Conservation (phyloP, 2,888 invertebrate species). For the Calephelis perditalis region DNA sequence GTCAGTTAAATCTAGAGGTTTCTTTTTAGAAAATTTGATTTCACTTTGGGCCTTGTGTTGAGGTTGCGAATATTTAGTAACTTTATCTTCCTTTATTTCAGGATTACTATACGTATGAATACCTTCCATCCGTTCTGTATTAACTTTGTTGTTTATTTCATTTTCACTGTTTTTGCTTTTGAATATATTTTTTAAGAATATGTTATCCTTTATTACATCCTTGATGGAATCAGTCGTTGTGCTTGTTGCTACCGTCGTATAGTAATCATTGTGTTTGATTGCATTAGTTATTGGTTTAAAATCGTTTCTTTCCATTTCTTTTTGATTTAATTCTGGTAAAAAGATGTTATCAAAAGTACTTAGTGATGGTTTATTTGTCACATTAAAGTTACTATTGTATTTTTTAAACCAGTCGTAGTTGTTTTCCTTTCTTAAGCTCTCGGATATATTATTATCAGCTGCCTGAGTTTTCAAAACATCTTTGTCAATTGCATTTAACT, state of each 20-base stretch:
- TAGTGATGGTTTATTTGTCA: slow-evolving; percentile 7
- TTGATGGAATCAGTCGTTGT: slow-evolving; percentile 38
- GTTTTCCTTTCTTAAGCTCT: slow-evolving; percentile 23
- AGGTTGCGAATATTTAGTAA: slow-evolving; percentile 43
- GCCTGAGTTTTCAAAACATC: slow-evolving; percentile 24
- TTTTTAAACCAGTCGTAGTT: slow-evolving; percentile 32
- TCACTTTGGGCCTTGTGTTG: slow-evolving; percentile 47
- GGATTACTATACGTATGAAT: slow-evolving; percentile 33
- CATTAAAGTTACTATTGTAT: not conserved
- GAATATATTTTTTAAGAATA: slow-evolving; percentile 59
- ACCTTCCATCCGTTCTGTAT: slow-evolving; percentile 17
- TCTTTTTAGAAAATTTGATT: slow-evolving; percentile 42
- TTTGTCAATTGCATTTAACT: slow-evolving; percentile 30
- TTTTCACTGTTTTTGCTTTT: slow-evolving; percentile 35
- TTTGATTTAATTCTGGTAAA: slow-evolving; percentile 22
- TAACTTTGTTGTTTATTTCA: slow-evolving; percentile 31
- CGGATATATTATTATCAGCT: slow-evolving; percentile 17
- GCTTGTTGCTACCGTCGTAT: slow-evolving; percentile 33
- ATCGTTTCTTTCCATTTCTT: slow-evolving; percentile 36
- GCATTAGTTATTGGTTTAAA: slow-evolving; percentile 39
- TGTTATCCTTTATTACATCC: slow-evolving; percentile 50
- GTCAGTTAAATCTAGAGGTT: slow-evolving; percentile 52
- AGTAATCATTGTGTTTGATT: slow-evolving; percentile 25
- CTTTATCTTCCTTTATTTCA: slow-evolving; percentile 45
- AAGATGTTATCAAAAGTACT: not conserved